Evolutionary conservation across 1,140 invertebrate species (phyloP), one percentile per base, ranked within the genome.

Genomic region (Caenorhabditis briggsae): DNA sequence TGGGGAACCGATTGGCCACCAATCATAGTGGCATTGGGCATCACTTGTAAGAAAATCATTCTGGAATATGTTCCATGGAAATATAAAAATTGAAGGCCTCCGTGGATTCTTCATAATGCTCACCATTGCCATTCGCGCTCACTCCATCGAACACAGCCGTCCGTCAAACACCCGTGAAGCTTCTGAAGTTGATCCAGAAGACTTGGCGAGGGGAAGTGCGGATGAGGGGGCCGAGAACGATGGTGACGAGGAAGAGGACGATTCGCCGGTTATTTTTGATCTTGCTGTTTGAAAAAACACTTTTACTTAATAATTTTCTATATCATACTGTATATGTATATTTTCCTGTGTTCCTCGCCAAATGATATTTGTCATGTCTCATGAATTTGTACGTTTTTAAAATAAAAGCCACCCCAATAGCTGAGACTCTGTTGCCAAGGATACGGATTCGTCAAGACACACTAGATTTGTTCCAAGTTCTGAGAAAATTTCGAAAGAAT

Each of bases 251-350:
- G 83, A 56, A 5, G 86, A 84, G 7, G 86, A 87, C 46, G 86
- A 87, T n/a, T 84, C 82, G n/a, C 86, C 86, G 33, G 74, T 87
- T 33, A 87, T 87, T 56, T 87, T 87, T 48, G 82, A 87, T 48
- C 65, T 87, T 11, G 86, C 86, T 33, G 33, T 33, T 33, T 33
- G 33, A 33, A 33, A 33, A 33, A 33, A 33, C 33, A 33, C 33
- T 33, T 33, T 33, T 33, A 33, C 33, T 33, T 33, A 33, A 33
- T 33, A 2, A 33, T 33, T 33, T 33, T 33, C 3, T 33, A 33
- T 33, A 33, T 33, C 33, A 3, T 3, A 33, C 33, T 33, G 33
- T 33, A 33, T 33, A 33, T 33, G 33, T 33, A 33, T 33, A 33
- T 33, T 33, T 33, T 33, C 3, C 33, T 33, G 33, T 33, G 33